Evolutionary conservation across 2,113 vertebrate species (phyloP).

Genomic region (Psephotus haematonotus): DNA sequence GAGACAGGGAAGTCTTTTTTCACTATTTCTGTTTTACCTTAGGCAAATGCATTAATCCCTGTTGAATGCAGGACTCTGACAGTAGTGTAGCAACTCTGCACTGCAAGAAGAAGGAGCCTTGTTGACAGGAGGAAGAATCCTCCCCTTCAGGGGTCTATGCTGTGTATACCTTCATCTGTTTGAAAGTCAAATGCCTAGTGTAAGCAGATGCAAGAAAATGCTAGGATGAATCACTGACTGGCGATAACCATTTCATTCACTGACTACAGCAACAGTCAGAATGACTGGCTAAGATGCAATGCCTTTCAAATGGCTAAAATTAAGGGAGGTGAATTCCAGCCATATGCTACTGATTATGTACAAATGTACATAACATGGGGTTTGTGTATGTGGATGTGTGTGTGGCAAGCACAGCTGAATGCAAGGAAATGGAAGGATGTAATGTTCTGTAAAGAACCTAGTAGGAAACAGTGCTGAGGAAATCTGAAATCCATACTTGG

Average conservation of each 20-base stretch:
- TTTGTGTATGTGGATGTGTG: background rate
- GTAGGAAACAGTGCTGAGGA: background rate
- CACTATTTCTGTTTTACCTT: background rate
- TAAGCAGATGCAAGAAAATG: background rate
- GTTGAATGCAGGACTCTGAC: background rate
- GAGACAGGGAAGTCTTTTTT: background rate
- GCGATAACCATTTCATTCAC: background rate
- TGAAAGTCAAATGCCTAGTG: background rate
- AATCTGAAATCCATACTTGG: background rate
- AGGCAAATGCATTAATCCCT: background rate
- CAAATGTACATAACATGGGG: background rate
- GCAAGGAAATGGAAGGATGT: background rate
- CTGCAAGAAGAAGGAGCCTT: background rate
- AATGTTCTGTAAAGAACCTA: background rate
- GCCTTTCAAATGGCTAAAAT: background rate
- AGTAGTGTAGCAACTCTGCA: background rate
- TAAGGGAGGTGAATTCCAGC: background rate
- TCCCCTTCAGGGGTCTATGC: background rate
- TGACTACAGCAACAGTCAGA: background rate
- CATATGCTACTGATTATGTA: background rate
- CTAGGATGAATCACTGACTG: background rate
- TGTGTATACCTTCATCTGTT: background rate
- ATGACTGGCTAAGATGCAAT: background rate
- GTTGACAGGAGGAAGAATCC: background rate
- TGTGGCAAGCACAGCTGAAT: background rate